These are phyloP conservation scores for Heteractis magnifica DNA, from an alignment of 92 coral and sea anemone genomes.

Conservation along the genomic window DNA sequence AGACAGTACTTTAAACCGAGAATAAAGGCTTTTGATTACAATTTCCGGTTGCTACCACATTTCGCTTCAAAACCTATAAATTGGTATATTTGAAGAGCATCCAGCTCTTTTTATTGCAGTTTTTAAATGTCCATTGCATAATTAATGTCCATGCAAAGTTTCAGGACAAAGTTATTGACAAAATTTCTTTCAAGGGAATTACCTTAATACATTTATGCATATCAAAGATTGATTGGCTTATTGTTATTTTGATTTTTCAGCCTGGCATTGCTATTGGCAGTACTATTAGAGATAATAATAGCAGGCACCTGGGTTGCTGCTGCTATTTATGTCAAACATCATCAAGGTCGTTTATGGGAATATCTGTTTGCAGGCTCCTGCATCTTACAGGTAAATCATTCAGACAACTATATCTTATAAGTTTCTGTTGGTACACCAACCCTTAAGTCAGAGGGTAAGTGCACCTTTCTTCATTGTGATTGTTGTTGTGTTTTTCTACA, in stretches of 20 bases:
- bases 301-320: conserved; percentile 85
- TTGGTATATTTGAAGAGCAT: no score
- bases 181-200: no score
- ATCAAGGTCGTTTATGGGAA: conserved; percentile 70
- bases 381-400: conserved; percentile 66
- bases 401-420: not conserved
- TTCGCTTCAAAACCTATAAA: no score
- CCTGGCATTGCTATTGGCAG: conserved; percentile 59
- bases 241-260: conserved; percentile 21
- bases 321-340: conserved; percentile 84
- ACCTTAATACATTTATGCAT: no score
- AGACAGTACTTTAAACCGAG: no score
- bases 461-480: not conserved
- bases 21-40: no score
- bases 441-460: not conserved
- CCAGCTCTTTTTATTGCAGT: no score
- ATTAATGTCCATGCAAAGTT: no score
- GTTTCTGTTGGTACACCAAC: not conserved
- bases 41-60: no score
- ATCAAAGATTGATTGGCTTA: not conserved
- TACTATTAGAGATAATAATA: conserved; percentile 59
- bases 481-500: conserved; percentile 6
- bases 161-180: no score
- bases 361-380: conserved; percentile 86
- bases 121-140: no score